phyloP scores from a whole-genome alignment of 2,888 invertebrate genomes.

The Cryptus armator region DNA sequence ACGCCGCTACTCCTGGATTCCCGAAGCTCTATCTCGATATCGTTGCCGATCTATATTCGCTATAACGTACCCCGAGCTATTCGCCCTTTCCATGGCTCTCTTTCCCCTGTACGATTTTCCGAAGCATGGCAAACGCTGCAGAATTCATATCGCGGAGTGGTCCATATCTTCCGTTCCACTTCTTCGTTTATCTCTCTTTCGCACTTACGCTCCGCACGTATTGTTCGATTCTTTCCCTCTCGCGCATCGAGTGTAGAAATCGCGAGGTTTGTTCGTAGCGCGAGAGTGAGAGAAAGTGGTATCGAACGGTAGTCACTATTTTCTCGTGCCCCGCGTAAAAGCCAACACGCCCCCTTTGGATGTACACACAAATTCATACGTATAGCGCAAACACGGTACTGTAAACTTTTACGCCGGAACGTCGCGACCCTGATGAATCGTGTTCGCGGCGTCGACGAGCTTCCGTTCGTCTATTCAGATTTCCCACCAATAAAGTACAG shows the following conservation, averaged over 20 bases:
- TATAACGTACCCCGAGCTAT: slow-evolving; percentile 1
- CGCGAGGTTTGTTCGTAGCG: not conserved
- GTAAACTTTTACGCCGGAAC: slow-evolving; percentile 3
- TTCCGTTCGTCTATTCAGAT: not conserved
- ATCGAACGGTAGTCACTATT: not conserved
- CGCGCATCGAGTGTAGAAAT: not conserved
- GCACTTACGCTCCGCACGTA: not conserved
- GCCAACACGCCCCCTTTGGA: not conserved
- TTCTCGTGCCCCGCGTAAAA: not conserved
- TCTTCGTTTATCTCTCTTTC: slow-evolving; percentile 22
- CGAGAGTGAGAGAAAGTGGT: not conserved
- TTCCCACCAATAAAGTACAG: not conserved
- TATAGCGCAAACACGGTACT: not conserved
- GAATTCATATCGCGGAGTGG: slow-evolving; percentile 77
- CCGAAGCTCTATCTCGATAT: slow-evolving; percentile 71
- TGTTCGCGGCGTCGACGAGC: slow-evolving; percentile 54
- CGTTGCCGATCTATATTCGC: slow-evolving; percentile 70
- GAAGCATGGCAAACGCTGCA: slow-evolving; percentile 73
- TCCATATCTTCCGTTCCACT: slow-evolving; percentile 48
- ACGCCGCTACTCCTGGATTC: slow-evolving; percentile 49
- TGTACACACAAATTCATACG: not conserved
- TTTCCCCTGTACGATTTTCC: slow-evolving; percentile 39
- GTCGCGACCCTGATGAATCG: slow-evolving; percentile 71
- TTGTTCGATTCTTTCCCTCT: slow-evolving; percentile 17
- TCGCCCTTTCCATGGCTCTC: slow-evolving; percentile 13